A percentile compares a stretch with the other conserved stretches of the same genome.
These are phyloP conservation scores for Micromys minutus DNA, from an alignment of 2,113 vertebrate species.

Conservation along the genomic window DNA sequence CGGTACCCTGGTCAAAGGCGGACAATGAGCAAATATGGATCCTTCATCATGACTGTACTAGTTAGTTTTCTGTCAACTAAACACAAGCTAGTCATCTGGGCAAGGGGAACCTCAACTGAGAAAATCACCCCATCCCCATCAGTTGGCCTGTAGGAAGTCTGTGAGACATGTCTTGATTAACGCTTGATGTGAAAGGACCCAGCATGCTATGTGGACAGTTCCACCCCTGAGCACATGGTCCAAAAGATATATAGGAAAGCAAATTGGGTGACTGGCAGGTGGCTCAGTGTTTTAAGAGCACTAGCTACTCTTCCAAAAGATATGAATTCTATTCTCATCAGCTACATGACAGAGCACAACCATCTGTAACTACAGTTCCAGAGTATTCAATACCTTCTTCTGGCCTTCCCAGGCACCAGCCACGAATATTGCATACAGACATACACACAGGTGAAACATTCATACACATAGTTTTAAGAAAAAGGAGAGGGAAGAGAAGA, in stretches of 20 bases:
- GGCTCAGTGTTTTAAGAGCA: not conserved
- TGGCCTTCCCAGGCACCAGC: not conserved
- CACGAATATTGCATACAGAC: not conserved
- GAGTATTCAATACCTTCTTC: not conserved
- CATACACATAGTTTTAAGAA: not conserved
- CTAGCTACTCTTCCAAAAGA: not conserved
- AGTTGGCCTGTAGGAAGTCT: not conserved
- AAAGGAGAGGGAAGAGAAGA: too few species aligned
- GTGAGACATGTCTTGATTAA: not conserved
- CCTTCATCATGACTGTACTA: not conserved
- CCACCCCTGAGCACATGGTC: not conserved
- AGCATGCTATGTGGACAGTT: not conserved
- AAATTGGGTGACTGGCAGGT: not conserved
- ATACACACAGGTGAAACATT: not conserved
- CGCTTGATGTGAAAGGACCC: not conserved
- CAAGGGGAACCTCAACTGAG: not conserved
- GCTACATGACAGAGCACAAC: not conserved
- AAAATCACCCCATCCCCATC: not conserved
- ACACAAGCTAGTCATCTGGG: not conserved
- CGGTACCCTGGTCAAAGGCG: not conserved
- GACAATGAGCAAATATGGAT: not conserved
- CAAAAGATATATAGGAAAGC: not conserved
- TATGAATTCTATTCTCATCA: not conserved
- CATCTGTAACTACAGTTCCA: not conserved
- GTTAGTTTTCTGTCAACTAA: not conserved